A percentile compares a stretch with the other conserved stretches of the same genome.
Conservation (phyloP, 2,113 vertebrate genomes). For the Kryptolebias marmoratus region DNA sequence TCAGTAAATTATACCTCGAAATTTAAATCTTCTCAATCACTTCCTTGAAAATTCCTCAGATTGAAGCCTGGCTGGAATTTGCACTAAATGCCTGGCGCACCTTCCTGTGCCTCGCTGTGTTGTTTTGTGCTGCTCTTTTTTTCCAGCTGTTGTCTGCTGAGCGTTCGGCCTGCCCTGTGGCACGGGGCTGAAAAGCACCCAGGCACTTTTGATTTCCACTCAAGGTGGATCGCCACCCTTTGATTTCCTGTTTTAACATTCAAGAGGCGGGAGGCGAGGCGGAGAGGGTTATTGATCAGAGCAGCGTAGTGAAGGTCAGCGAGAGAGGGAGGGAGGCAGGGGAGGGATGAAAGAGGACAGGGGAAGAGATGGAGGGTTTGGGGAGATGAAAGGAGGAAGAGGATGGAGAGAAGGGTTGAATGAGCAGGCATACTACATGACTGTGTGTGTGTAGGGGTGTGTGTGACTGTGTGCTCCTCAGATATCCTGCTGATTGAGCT, state of each 20-base stretch:
- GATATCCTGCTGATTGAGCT: slow-evolving; percentile 74
- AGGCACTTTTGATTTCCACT: slow-evolving; percentile 97
- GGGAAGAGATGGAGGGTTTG: slow-evolving; percentile 55
- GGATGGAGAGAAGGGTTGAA: slow-evolving; percentile 67
- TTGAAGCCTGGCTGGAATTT: background rate
- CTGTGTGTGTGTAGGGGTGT: slow-evolving; percentile 43
- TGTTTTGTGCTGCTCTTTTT: slow-evolving; percentile 55
- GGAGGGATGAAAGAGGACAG: slow-evolving; percentile 70
- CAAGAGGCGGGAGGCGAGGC: slow-evolving; percentile 84
- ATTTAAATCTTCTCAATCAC: no score
- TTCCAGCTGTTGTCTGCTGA: slow-evolving; percentile 40
- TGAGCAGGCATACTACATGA: slow-evolving; percentile 61
- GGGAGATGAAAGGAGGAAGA: slow-evolving; percentile 70
- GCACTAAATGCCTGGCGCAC: slow-evolving; percentile 8
- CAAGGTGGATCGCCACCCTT: slow-evolving; percentile 93
- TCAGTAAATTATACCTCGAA: no score
- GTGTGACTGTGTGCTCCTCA: slow-evolving; percentile 27
- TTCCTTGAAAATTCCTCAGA: no score
- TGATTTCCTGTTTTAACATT: slow-evolving; percentile 92
- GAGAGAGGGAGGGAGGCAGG: slow-evolving; percentile 52
- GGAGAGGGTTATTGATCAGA: slow-evolving; percentile 91
- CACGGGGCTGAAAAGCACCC: slow-evolving; percentile 82
- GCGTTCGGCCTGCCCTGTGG: slow-evolving; percentile 70
- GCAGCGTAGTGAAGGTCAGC: slow-evolving; percentile 90
- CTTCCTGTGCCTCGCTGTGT: slow-evolving; percentile 18